phyloP scores from a whole-genome alignment of 2,113 vertebrate species.

The Sciurus niger region DNA sequence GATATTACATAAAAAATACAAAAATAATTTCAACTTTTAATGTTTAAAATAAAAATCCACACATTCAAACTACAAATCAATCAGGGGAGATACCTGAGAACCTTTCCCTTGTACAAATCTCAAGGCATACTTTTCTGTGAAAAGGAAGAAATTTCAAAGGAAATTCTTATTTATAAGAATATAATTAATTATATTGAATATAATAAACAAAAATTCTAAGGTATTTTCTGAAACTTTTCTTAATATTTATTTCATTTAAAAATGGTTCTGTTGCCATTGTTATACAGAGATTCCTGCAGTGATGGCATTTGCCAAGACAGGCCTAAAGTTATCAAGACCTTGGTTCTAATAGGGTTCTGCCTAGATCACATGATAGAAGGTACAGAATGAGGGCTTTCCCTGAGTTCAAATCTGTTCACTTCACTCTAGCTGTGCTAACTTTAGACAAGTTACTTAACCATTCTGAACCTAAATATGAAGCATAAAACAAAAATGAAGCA shows the following conservation, averaged over 20 bases:
- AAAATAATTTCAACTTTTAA: neutral
- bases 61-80: neutral
- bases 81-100: neutral
- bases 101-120: neutral
- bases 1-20: neutral
- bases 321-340: neutral
- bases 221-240: neutral
- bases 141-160: neutral
- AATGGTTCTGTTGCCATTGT: neutral
- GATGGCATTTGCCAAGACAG: neutral
- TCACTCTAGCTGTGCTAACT: neutral
- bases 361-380: neutral
- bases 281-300: neutral
- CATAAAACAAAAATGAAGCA: neutral
- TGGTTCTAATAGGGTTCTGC: neutral
- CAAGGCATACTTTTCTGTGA: neutral
- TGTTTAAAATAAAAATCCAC: neutral
- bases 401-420: neutral
- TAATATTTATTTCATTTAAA: neutral
- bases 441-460: neutral
- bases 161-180: too few relatives aligned
- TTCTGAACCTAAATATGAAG: neutral
- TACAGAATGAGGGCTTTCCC: neutral
- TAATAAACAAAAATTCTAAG: neutral
- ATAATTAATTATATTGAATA: neutral